Conservation (phyloP, 2,888 invertebrate species). For the Zygogramma bicolorata region DNA sequence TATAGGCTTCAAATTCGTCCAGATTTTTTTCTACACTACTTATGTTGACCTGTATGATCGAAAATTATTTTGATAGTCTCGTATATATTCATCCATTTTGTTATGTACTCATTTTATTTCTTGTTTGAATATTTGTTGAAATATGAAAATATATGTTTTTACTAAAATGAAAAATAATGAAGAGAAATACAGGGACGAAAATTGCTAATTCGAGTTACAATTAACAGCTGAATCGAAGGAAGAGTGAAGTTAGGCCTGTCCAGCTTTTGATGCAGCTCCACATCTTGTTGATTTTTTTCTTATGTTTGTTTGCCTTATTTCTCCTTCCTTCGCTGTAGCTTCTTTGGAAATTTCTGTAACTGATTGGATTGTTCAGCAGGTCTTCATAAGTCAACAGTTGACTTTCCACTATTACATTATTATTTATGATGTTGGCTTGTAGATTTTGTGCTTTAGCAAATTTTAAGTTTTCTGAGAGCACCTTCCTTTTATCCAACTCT, state of each 20-base stretch:
- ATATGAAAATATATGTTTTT: not conserved
- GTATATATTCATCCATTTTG: too few species aligned
- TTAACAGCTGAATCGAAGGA: too few species aligned
- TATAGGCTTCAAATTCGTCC: not conserved
- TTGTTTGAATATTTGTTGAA: too few species aligned
- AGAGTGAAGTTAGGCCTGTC: not conserved
- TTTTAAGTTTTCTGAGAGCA: constrained; percentile 5
- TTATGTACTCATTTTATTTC: too few species aligned
- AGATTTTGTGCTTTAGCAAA: constrained; percentile 5
- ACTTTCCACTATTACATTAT: not conserved
- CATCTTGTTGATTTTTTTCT: too few species aligned
- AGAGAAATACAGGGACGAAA: too few species aligned
- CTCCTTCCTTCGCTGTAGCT: not conserved
- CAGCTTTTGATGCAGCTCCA: too few species aligned
- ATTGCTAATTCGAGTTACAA: too few species aligned
- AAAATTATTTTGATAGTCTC: not conserved
- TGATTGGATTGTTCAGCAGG: constrained; percentile 1
- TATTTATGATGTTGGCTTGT: not conserved
- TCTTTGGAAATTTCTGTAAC: not conserved
- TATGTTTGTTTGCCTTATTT: not conserved
- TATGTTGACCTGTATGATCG: not conserved
- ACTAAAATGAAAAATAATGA: too few species aligned
- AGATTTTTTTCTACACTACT: not conserved
- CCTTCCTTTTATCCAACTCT: not conserved
- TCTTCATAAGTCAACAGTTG: constrained; percentile 2